Conservation (phyloP, 2,113 vertebrate genomes). For the Sinosuthora webbiana region DNA sequence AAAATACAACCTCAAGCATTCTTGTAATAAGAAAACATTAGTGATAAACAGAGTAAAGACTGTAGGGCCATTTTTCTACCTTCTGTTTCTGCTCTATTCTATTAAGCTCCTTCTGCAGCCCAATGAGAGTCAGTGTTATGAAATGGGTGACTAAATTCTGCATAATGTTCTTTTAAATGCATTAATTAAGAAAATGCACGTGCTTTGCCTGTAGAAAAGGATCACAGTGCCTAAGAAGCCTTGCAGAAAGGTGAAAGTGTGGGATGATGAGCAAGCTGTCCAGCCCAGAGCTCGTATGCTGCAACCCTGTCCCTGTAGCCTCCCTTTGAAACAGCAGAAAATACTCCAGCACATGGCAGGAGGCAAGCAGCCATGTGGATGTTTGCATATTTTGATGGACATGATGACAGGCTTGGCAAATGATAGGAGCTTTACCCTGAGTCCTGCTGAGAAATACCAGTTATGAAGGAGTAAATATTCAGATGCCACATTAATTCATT, state of each 20-base stretch:
- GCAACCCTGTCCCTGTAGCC: neutral
- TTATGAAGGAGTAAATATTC: neutral
- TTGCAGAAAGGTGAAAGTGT: neutral
- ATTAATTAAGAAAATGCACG: neutral
- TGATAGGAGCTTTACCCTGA: neutral
- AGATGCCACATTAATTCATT: neutral
- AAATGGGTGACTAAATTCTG: neutral
- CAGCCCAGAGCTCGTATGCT: neutral
- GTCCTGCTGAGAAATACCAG: neutral
- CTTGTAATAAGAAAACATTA: neutral
- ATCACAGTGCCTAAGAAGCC: neutral
- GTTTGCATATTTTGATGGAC: neutral
- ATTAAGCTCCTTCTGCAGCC: neutral
- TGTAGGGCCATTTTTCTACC: neutral
- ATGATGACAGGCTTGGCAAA: neutral
- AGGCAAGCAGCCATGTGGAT: neutral
- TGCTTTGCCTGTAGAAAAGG: neutral
- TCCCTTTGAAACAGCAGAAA: neutral
- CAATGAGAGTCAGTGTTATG: neutral
- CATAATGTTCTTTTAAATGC: neutral
- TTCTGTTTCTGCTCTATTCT: neutral
- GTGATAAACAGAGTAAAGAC: neutral
- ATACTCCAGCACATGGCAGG: neutral
- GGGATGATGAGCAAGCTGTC: neutral
- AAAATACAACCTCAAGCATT: slow-evolving; percentile 16